phyloP scores from a whole-genome alignment of 1,140 invertebrate genomes.

The Ooceraea biroi region DNA sequence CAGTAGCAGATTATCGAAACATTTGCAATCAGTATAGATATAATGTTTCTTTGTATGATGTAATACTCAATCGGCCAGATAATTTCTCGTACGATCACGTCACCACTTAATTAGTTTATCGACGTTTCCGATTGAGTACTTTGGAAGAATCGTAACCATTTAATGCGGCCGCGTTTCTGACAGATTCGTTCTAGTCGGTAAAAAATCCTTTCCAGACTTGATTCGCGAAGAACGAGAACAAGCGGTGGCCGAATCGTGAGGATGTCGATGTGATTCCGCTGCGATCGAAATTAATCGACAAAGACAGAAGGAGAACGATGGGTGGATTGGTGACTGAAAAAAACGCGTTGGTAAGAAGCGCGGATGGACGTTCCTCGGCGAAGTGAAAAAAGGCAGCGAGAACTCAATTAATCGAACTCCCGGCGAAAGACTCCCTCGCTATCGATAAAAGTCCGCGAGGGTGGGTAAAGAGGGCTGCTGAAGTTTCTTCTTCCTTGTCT shows the following conservation, averaged over 20 bases:
- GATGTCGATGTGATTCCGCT: constrained; percentile 63
- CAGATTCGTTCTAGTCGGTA: constrained; percentile 39
- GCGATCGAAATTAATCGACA: constrained; percentile 72
- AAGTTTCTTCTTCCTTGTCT: constrained; percentile 65
- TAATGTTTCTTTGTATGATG: neutral
- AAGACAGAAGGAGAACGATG: neutral
- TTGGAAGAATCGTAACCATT: constrained; percentile 53
- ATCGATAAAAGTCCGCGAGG: constrained; percentile 81
- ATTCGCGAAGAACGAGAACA: constrained; percentile 51
- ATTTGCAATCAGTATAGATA: constrained; percentile 19
- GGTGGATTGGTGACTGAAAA: too few relatives aligned
- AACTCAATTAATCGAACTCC: constrained; percentile 74
- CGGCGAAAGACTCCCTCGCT: constrained; percentile 68
- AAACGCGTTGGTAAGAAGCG: constrained; percentile 58
- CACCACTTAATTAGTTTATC: constrained; percentile 41
- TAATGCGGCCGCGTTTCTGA: constrained; percentile 42
- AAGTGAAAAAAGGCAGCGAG: constrained; percentile 66
- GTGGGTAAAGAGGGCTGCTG: constrained; percentile 59
- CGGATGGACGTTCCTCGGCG: constrained; percentile 47
- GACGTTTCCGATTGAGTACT: constrained; percentile 22
- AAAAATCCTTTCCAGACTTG: constrained; percentile 40
- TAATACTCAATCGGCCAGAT: constrained; percentile 38
- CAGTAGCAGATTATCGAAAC: neutral
- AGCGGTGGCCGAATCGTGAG: constrained; percentile 37
- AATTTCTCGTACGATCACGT: constrained; percentile 30